A percentile compares a stretch with the other conserved stretches of the same genome.
Evolutionary conservation across 2,888 invertebrate genomes (phyloP).

Genomic region (Lepidocyrtoides sp.): DNA sequence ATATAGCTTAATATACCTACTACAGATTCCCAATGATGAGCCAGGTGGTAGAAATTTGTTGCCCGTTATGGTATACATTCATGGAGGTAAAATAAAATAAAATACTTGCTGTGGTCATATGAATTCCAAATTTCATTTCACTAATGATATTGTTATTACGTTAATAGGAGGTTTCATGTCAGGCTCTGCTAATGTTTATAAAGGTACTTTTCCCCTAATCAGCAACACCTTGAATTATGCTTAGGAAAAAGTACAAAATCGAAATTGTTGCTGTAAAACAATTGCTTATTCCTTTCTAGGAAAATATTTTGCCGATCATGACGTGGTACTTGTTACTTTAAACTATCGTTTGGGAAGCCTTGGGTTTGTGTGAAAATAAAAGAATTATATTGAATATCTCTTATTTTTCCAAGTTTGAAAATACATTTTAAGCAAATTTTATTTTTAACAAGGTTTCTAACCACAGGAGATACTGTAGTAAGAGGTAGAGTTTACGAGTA

Average conservation of each 20-base stretch:
- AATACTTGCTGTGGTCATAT: too few relatives aligned
- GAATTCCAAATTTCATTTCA: too few relatives aligned
- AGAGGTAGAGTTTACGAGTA: too few relatives aligned
- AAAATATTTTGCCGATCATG: conserved; percentile 67
- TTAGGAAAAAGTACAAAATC: too few relatives aligned
- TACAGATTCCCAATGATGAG: conserved; percentile 48
- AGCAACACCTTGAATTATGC: too few relatives aligned
- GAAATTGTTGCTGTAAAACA: too few relatives aligned
- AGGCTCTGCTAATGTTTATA: conserved; percentile 52
- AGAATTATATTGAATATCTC: background rate
- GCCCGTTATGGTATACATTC: conserved; percentile 72
- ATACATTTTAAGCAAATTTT: background rate
- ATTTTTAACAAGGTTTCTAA: conserved; percentile 50
- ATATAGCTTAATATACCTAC: too few relatives aligned
- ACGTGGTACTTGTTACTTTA: conserved; percentile 58
- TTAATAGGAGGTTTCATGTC: conserved; percentile 69
- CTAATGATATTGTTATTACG: background rate
- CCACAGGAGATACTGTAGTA: conserved; percentile 47
- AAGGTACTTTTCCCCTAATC: too few relatives aligned
- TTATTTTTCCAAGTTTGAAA: too few relatives aligned
- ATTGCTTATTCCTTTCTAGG: too few relatives aligned
- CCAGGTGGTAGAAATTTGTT: conserved; percentile 35
- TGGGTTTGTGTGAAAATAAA: background rate
- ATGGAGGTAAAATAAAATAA: conserved; percentile 67
- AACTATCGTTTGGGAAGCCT: conserved; percentile 60